Conservation (phyloP, 2,888 invertebrate genomes). For the Epicampocera succincta region DNA sequence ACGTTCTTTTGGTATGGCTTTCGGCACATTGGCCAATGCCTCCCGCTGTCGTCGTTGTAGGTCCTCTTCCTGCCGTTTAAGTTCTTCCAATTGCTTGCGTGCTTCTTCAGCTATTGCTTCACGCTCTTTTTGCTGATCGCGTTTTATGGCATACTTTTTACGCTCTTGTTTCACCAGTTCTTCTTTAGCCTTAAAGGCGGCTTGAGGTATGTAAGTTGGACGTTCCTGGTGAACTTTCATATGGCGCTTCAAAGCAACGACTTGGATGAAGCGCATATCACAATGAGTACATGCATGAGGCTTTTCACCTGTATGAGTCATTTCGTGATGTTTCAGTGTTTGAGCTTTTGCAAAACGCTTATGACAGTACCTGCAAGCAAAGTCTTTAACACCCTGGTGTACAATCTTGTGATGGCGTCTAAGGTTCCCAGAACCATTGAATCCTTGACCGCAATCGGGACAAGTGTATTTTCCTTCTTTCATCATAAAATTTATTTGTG, state of each 20-base stretch:
- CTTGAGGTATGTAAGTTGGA: slow-evolving; percentile 72
- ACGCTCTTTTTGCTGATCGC: slow-evolving; percentile 76
- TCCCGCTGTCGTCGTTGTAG: slow-evolving; percentile 66
- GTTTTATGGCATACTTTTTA: slow-evolving; percentile 75
- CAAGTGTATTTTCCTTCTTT: slow-evolving; percentile 80
- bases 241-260: slow-evolving; percentile 78
- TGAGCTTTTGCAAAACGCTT: slow-evolving; percentile 80
- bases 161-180: slow-evolving; percentile 78
- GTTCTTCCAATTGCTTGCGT: slow-evolving; percentile 75
- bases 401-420: slow-evolving; percentile 79
- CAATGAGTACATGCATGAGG: slow-evolving; percentile 79
- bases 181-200: slow-evolving; percentile 75
- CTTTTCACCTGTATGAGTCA: slow-evolving; percentile 81
- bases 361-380: slow-evolving; percentile 78
- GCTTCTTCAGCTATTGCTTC: slow-evolving; percentile 78
- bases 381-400: slow-evolving; percentile 80
- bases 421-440: slow-evolving; percentile 79
- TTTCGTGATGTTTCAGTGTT: slow-evolving; percentile 80
- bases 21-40: slow-evolving; percentile 59
- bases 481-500: slow-evolving; percentile 80
- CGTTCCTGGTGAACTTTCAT: slow-evolving; percentile 78
- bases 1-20: slow-evolving; percentile 68
- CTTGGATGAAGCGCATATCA: slow-evolving; percentile 79
- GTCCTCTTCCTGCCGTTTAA: slow-evolving; percentile 73
- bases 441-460: slow-evolving; percentile 78